Conservation (phyloP, 2,113 vertebrate species). For the Thinocorus orbignyianus region DNA sequence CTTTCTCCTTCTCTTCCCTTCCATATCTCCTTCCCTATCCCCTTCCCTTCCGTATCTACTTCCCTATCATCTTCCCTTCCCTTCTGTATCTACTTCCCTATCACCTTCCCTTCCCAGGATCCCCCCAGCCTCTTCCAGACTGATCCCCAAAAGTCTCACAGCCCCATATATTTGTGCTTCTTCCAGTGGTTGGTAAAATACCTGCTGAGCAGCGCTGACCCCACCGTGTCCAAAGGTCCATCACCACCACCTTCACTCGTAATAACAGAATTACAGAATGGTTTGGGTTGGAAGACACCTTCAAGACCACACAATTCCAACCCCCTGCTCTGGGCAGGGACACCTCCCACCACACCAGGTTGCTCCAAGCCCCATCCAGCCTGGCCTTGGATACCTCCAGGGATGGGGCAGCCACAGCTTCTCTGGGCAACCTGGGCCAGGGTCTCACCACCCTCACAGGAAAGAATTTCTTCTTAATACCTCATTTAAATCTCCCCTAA, state of each 20-base stretch:
- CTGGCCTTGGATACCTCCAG: neutral
- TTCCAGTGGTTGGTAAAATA: neutral
- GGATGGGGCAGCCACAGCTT: neutral
- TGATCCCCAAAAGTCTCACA: neutral
- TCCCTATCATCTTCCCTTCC: no score
- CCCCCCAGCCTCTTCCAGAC: no score
- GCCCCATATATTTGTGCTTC: neutral
- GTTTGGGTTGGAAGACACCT: neutral
- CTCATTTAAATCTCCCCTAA: no score
- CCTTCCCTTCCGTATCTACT: no score
- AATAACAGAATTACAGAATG: neutral
- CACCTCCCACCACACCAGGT: neutral
- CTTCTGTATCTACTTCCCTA: no score
- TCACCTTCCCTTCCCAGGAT: neutral
- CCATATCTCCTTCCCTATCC: no score
- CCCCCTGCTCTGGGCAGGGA: neutral
- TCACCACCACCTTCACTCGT: fast-evolving
- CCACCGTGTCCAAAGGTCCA: fast-evolving
- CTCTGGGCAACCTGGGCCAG: neutral
- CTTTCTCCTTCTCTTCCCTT: no score
- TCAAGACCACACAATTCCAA: neutral
- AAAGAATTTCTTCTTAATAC: no score
- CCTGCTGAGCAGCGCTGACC: neutral
- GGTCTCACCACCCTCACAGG: neutral
- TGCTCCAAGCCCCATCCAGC: neutral